Conservation (phyloP, 2,113 vertebrate genomes). For the Brachypteracias leptosomus region DNA sequence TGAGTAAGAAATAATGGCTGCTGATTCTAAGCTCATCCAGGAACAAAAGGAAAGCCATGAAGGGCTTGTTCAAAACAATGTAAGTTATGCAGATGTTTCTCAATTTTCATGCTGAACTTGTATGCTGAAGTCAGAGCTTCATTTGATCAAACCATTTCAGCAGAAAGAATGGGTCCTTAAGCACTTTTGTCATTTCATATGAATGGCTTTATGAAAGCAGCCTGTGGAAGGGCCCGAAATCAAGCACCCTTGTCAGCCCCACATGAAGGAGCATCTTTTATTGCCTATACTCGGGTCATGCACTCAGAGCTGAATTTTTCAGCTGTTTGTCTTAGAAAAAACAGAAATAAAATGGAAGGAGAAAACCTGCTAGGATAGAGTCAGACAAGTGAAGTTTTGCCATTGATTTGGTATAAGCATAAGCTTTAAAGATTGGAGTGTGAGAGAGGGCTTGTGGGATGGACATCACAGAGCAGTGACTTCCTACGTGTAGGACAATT, state of each 20-base stretch:
- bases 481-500: fast-evolving
- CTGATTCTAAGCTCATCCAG: slow-evolving; percentile 34
- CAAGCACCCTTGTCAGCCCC: neutral
- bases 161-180: neutral
- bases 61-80: neutral
- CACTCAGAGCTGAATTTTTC: neutral
- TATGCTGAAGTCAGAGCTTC: neutral
- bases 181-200: neutral
- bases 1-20: slow-evolving; percentile 27
- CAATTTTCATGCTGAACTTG: neutral
- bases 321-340: neutral
- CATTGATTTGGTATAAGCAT: fast-evolving
- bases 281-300: fast-evolving
- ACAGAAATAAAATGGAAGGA: neutral
- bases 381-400: neutral
- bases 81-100: slow-evolving; percentile 31
- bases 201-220: neutral
- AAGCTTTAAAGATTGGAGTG: too few species aligned
- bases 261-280: neutral
- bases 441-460: fast-evolving
- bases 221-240: neutral
- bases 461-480: neutral
- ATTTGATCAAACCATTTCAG: neutral
- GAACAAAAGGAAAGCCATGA: neutral
- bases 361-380: neutral